Conservation (phyloP, 2,113 vertebrate species). For the Python bivittatus region DNA sequence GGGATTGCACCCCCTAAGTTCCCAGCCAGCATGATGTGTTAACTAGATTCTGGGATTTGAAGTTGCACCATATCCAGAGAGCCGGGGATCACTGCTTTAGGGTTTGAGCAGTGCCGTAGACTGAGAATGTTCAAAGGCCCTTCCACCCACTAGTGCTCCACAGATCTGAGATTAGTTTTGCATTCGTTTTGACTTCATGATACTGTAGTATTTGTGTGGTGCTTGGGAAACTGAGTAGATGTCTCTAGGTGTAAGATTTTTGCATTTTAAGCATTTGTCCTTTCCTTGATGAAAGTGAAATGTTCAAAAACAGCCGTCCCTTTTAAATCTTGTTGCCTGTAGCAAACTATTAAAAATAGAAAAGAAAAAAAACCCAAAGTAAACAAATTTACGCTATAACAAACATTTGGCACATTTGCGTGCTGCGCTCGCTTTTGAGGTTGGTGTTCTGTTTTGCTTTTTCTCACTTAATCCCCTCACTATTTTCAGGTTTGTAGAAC, state of each 20-base stretch:
- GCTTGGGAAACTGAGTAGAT: not conserved
- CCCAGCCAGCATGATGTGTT: not conserved
- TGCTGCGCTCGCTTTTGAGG: not conserved
- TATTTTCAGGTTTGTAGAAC: conserved; percentile 86
- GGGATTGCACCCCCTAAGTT: not conserved
- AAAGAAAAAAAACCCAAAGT: not conserved
- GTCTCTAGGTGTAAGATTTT: not conserved
- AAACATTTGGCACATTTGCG: not conserved
- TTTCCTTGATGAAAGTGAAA: not conserved
- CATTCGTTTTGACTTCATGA: not conserved
- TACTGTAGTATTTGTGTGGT: not conserved
- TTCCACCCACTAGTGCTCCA: not conserved
- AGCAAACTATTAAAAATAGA: not conserved
- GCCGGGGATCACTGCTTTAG: not conserved
- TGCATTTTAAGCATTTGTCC: not conserved
- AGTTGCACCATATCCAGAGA: not conserved
- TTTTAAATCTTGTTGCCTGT: not conserved
- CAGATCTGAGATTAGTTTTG: not conserved
- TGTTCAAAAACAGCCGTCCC: not conserved
- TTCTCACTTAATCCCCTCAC: not conserved
- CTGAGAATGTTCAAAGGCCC: not conserved
- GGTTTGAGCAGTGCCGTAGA: not conserved
- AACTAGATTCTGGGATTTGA: not conserved
- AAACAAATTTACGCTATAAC: not conserved
- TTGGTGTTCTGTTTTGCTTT: not conserved